Evolutionary conservation across 1,140 invertebrate species (phyloP).

Genomic region (Ridgeia piscesae): DNA sequence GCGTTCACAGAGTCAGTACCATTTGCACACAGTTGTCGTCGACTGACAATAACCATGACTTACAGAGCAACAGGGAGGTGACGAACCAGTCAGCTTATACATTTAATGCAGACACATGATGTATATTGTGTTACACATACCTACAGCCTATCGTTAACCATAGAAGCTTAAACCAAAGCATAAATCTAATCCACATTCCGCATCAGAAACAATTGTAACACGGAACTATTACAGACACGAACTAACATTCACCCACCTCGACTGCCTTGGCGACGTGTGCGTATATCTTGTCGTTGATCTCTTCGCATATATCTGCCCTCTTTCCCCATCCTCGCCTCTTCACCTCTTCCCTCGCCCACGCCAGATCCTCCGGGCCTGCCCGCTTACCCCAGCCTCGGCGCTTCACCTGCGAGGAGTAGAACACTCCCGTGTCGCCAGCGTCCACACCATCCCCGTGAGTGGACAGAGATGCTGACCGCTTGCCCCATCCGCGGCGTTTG

Average conservation of each 20-base stretch:
- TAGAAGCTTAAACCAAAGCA: too few species aligned
- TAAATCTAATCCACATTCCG: too few species aligned
- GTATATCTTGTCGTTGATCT: constrained; percentile 11
- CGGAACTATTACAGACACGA: not conserved
- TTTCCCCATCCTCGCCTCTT: constrained; percentile 23
- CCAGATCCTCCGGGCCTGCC: not conserved
- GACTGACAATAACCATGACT: too few species aligned
- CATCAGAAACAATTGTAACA: too few species aligned
- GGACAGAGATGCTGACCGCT: not conserved
- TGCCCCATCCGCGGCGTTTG: constrained; percentile 23
- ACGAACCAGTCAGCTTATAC: too few species aligned
- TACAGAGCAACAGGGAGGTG: too few species aligned
- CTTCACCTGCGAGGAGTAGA: constrained; percentile 9
- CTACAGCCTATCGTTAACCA: too few species aligned
- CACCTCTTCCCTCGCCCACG: not conserved
- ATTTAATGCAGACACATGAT: too few species aligned
- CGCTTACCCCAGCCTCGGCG: constrained; percentile 20
- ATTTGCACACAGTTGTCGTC: too few species aligned
- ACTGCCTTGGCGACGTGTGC: not conserved
- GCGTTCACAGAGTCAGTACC: too few species aligned
- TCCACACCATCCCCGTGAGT: not conserved
- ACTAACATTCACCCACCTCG: not conserved
- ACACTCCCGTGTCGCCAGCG: not conserved
- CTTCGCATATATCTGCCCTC: not conserved
- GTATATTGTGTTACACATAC: too few species aligned